Percentiles rank a stretch among this genome's conserved stretches.
These are phyloP conservation scores for Criorhina ranunculi DNA, from an alignment of 2,888 invertebrate genomes.

Conservation along the genomic window DNA sequence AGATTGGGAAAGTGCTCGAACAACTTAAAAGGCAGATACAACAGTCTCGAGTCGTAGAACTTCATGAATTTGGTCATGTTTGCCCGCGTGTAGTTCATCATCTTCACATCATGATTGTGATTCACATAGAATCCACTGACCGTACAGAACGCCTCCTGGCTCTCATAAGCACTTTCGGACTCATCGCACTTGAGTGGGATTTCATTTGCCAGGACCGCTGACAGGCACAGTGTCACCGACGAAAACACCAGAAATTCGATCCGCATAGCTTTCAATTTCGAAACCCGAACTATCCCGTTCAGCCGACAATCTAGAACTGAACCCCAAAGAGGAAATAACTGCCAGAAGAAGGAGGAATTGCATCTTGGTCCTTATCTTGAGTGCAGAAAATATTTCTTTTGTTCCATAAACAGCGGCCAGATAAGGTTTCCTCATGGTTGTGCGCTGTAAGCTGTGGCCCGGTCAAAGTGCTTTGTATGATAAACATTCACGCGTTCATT, in stretches of 20 bases:
- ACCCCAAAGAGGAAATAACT: constrained; percentile 22
- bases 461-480: constrained; percentile 39
- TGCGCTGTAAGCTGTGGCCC: neutral
- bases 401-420: constrained; percentile 20
- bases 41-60: constrained; percentile 83
- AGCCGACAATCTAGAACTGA: constrained; percentile 48
- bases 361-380: constrained; percentile 26
- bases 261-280: constrained; percentile 26
- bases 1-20: constrained; percentile 82
- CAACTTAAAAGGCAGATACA: constrained; percentile 83
- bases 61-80: constrained; percentile 83
- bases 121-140: constrained; percentile 83
- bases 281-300: constrained; percentile 46
- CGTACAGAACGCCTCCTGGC: constrained; percentile 81
- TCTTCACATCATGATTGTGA: constrained; percentile 82
- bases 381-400: constrained; percentile 41
- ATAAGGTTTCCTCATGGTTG: constrained; percentile 30
- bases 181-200: constrained; percentile 83
- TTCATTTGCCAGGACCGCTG: constrained; percentile 79
- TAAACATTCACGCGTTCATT: constrained; percentile 27
- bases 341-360: constrained; percentile 1
- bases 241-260: constrained; percentile 31
- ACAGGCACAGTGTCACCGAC: constrained; percentile 28
- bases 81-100: constrained; percentile 80
- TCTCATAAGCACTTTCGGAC: constrained; percentile 82